Percentiles rank a stretch among this genome's conserved stretches.
These are phyloP conservation scores for Saguinus imperator DNA, from an alignment of 2,113 vertebrate species.

Conservation along the genomic window DNA sequence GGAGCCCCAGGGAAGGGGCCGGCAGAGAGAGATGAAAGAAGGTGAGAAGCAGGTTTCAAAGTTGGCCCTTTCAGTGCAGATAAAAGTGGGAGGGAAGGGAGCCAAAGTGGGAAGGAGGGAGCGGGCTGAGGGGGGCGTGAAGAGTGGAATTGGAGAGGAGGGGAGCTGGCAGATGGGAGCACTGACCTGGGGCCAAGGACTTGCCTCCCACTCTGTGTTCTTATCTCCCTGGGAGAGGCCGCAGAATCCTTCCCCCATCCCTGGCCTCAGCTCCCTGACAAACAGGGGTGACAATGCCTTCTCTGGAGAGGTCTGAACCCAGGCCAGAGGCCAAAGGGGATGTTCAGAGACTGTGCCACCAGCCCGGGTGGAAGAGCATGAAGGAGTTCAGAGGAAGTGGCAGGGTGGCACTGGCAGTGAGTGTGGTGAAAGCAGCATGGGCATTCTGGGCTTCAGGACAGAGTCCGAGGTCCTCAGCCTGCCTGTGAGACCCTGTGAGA, in stretches of 20 bases:
- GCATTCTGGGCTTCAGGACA: neutral
- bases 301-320: neutral
- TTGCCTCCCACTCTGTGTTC: neutral
- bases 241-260: neutral
- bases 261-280: neutral
- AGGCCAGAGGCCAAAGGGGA: neutral
- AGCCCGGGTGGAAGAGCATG: neutral
- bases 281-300: neutral
- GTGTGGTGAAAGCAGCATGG: neutral
- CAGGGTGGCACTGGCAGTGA: neutral
- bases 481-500: neutral
- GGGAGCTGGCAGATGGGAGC: neutral
- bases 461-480: neutral
- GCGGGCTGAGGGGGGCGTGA: neutral
- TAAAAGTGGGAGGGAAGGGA: slow-evolving; percentile 52
- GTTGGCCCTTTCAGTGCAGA: slow-evolving; percentile 62
- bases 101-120: neutral
- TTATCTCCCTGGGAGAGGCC: neutral
- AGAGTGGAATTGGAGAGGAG: neutral
- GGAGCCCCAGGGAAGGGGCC: slow-evolving; percentile 63
- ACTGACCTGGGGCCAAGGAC: neutral
- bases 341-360: neutral
- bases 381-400: neutral
- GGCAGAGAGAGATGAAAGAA: slow-evolving; percentile 66
- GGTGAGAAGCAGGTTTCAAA: slow-evolving; percentile 60